These are phyloP conservation scores for Pangasius djambal DNA, from an alignment of 2,797 vertebrate genomes.

Conservation along the genomic window DNA sequence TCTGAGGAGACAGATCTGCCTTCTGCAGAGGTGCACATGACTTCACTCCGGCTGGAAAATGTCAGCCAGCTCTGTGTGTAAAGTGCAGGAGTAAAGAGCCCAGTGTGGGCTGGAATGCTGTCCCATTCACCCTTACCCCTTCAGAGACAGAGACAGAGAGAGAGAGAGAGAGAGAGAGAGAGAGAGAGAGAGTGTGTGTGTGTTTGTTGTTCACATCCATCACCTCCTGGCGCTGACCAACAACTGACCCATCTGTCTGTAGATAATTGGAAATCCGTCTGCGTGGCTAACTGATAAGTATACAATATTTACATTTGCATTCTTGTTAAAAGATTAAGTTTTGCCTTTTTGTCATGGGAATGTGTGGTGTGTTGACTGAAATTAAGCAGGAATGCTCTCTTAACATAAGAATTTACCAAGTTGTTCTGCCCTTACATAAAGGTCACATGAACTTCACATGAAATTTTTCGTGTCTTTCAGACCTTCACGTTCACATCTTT, in stretches of 20 bases:
- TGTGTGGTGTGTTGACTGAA: slow-evolving; percentile 18
- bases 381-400: slow-evolving; percentile 13
- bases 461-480: neutral
- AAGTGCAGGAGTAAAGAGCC: slow-evolving; percentile 31
- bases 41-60: slow-evolving; percentile 74
- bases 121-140: neutral
- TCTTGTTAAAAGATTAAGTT: slow-evolving; percentile 31
- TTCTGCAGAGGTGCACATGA: slow-evolving; percentile 74
- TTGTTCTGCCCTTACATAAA: neutral
- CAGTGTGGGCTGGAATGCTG: slow-evolving; percentile 13
- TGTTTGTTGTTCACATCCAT: slow-evolving; percentile 38
- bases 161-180: neutral
- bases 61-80: slow-evolving; percentile 56
- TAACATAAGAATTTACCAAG: neutral
- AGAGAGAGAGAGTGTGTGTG: neutral
- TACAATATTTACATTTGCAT: slow-evolving; percentile 34
- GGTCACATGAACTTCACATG: neutral
- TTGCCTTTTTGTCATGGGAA: slow-evolving; percentile 7
- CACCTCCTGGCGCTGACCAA: slow-evolving; percentile 25
- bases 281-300: slow-evolving; percentile 18
- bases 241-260: slow-evolving; percentile 38
- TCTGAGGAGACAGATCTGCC: slow-evolving; percentile 71
- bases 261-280: slow-evolving; percentile 35
- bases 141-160: neutral
- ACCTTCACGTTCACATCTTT: neutral